Base-by-base conservation (phyloP, 2,797 vertebrate species). In the Liparis tanakae region DNA sequence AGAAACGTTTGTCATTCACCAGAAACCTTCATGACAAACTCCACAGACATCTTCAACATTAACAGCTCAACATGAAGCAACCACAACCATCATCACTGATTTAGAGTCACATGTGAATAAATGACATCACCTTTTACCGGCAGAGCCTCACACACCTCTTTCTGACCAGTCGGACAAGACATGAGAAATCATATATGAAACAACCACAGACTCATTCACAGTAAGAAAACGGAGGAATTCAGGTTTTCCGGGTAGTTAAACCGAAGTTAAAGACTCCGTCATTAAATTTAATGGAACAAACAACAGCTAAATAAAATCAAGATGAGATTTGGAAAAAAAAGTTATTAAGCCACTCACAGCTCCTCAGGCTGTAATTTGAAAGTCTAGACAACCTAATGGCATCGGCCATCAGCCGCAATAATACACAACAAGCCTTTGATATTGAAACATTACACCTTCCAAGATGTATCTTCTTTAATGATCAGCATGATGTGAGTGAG, bases 381-480 rank as follows among this genome's bases (percentile, higher is more conserved):
- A 70, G 56, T 74, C 56, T 56, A 65, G 70, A 76, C 64, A 46
- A 30, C 5, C 15, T 51, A 60, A 79, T 70, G 34, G 46, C 10
- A 36, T 25, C 44, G 22, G 44, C 57, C 54, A 20, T 58, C 22
- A 67, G 43, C 41, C 54, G 57, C 33, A 68, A 14, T 41, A 41
- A 74, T 55, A 54, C 37, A 67, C 53, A 70, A 55, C 1, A 5
- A 46, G 37, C 17, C 34, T 36, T 33, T 14, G 54, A 33, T 9
- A 20, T 48, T 74, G 80, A 80, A 50, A 74, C 63, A 48, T 74
- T 60, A 48, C 54, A 73, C 62, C 61, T 57, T 55, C 20, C n/a
- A 57, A 33, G 33, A 65, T 61, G 67, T 74, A 70, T 79, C 73
- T 81, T 78, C 61, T 81, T 34, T 59, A 50, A 75, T 74, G 59